A percentile compares a stretch with the other conserved stretches of the same genome.
These are phyloP conservation scores for Danaus melanippus DNA, from an alignment of 1,140 invertebrate genomes.

Conservation along the genomic window DNA sequence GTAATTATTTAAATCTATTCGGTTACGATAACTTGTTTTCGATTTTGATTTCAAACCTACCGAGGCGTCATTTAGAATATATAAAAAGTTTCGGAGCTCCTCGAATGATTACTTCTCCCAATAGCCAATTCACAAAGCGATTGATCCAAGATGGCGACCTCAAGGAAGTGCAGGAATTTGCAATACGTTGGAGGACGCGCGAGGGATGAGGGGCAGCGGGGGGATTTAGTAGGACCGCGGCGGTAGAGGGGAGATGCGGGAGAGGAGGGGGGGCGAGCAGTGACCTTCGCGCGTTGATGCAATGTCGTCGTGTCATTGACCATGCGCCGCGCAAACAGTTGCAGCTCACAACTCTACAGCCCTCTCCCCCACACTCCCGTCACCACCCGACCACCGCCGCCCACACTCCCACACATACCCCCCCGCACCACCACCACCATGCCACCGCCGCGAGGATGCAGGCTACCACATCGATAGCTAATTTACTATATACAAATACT, in stretches of 20 bases:
- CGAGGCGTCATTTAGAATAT: too few species aligned
- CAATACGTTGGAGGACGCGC: slow-evolving; percentile 37
- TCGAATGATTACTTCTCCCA: not conserved
- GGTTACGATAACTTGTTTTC: too few species aligned
- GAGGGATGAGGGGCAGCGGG: slow-evolving; percentile 26
- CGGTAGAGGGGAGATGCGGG: slow-evolving; percentile 22
- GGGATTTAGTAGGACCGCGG: slow-evolving; percentile 28
- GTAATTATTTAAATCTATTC: too few species aligned
- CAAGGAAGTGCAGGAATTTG: slow-evolving; percentile 64
- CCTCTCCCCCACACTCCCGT: slow-evolving; percentile 20
- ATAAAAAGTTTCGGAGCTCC: too few species aligned
- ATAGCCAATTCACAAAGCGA: slow-evolving; percentile 28
- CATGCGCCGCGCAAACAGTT: slow-evolving; percentile 60
- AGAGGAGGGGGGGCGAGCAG: slow-evolving; percentile 34
- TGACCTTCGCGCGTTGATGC: slow-evolving; percentile 69
- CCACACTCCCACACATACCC: slow-evolving; percentile 13
- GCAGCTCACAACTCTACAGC: slow-evolving; percentile 33
- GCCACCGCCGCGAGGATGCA: slow-evolving; percentile 17
- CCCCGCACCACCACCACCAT: slow-evolving; percentile 20
- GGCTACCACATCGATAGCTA: slow-evolving; percentile 6
- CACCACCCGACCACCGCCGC: slow-evolving; percentile 12
- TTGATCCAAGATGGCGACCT: slow-evolving; percentile 64
- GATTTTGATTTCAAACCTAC: too few species aligned
- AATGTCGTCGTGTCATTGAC: slow-evolving; percentile 69
- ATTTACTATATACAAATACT: too few species aligned